phyloP scores from a whole-genome alignment of 2,797 vertebrate species.

The Eremophila alpestris region DNA sequence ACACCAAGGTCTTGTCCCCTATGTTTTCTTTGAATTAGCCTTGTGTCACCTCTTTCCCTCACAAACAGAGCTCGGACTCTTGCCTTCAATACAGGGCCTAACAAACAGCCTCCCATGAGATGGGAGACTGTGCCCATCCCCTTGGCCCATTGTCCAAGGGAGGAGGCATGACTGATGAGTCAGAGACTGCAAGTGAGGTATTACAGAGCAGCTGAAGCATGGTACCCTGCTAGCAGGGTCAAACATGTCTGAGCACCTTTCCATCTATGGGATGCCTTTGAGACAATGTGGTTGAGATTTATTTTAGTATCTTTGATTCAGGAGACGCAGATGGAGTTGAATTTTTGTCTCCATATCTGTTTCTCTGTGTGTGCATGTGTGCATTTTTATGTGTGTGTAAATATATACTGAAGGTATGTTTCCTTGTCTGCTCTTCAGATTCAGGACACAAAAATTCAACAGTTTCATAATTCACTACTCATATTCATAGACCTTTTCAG shows the following conservation, averaged over 20 bases:
- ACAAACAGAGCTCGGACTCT: background rate
- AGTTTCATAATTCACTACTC: conserved; percentile 29
- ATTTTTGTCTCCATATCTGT: background rate
- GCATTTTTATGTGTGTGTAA: background rate
- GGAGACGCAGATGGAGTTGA: accelerated
- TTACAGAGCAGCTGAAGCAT: background rate
- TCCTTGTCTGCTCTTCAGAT: background rate
- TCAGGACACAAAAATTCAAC: conserved; percentile 1
- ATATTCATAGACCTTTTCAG: conserved; percentile 7
- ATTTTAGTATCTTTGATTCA: background rate
- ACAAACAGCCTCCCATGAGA: background rate
- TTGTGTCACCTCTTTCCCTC: background rate
- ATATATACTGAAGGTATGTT: background rate
- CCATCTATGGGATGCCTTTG: background rate
- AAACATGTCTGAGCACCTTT: background rate
- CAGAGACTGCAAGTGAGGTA: background rate
- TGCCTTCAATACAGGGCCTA: background rate
- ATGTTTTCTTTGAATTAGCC: background rate
- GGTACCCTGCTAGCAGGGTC: background rate
- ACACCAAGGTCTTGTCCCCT: background rate
- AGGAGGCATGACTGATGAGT: background rate
- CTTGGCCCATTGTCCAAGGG: background rate
- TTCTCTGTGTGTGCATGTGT: accelerated
- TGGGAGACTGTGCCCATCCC: background rate
- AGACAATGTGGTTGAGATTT: background rate